A percentile compares a stretch with the other conserved stretches of the same genome.
Evolutionary conservation across 2,113 vertebrate species (phyloP).

Genomic region (Muntiacus reevesi): DNA sequence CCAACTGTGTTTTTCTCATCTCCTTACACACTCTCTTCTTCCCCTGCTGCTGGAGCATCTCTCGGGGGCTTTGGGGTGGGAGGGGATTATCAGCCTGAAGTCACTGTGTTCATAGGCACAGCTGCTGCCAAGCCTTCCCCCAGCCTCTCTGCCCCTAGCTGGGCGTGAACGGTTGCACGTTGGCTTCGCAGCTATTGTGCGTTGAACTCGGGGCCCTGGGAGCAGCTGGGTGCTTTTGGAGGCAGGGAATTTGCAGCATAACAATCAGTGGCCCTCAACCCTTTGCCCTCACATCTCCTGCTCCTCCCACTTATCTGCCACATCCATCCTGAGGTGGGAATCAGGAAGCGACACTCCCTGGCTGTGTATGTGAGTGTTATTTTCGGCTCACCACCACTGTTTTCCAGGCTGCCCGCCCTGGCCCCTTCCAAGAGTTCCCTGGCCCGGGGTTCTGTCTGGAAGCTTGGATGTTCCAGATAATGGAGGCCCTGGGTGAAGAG

Average conservation of each 20-base stretch:
- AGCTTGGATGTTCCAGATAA: neutral
- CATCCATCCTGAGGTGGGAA: constrained; percentile 43
- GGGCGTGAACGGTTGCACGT: neutral
- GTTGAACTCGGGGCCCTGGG: neutral
- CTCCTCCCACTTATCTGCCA: constrained; percentile 32
- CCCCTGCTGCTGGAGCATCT: fast-evolving
- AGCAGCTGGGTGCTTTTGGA: constrained; percentile 16
- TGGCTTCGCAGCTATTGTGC: neutral
- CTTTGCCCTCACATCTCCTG: constrained; percentile 19
- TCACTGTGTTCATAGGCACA: fast-evolving
- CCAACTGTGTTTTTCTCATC: neutral
- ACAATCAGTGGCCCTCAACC: constrained; percentile 46
- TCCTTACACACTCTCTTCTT: neutral
- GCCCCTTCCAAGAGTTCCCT: neutral
- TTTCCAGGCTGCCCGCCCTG: neutral
- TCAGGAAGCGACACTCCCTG: constrained; percentile 52
- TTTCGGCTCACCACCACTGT: neutral
- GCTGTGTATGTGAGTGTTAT: neutral
- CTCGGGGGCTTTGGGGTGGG: neutral
- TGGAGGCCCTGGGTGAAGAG: neutral
- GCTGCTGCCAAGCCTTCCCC: neutral
- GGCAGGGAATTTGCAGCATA: neutral
- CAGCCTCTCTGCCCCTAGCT: neutral
- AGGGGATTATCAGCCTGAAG: neutral
- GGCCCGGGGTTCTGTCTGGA: neutral